Percentiles rank a stretch among this genome's conserved stretches.
These are phyloP conservation scores for Laterallus jamaicensis DNA, from an alignment of 2,113 vertebrate genomes.

Conservation along the genomic window DNA sequence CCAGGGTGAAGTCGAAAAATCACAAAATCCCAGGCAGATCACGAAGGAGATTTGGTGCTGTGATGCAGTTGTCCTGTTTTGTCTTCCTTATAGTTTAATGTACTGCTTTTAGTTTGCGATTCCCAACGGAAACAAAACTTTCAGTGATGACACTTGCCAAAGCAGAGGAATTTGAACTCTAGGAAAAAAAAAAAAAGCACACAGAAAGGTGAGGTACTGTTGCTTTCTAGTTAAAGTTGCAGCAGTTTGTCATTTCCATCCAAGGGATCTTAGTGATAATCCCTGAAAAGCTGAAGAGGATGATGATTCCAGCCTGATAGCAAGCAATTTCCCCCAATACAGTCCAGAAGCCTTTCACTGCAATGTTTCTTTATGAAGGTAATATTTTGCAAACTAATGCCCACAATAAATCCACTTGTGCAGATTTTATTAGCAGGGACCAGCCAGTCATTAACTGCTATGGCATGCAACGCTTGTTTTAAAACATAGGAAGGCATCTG, in stretches of 20 bases:
- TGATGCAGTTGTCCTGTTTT: background rate
- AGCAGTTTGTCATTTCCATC: background rate
- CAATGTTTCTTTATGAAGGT: background rate
- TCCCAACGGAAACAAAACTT: background rate
- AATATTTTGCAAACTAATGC: background rate
- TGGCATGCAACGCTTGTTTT: accelerated
- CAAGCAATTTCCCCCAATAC: background rate
- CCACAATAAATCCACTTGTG: background rate
- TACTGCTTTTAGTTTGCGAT: background rate
- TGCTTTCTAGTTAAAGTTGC: background rate
- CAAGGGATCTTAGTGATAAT: background rate
- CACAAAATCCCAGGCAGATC: background rate
- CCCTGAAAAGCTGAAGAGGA: background rate
- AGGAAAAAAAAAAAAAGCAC: background rate
- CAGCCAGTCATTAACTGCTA: background rate
- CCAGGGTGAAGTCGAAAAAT: background rate
- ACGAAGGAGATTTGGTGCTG: background rate
- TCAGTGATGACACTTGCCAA: background rate
- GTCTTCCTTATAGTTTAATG: background rate
- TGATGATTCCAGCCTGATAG: background rate
- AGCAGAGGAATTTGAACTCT: background rate
- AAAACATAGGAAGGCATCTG: background rate
- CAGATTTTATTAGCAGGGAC: background rate
- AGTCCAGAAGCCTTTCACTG: background rate
- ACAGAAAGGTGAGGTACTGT: background rate